A percentile compares a stretch with the other conserved stretches of the same genome.
These are phyloP conservation scores for Bungarus multicinctus DNA, from an alignment of 2,113 vertebrate genomes.

Conservation along the genomic window DNA sequence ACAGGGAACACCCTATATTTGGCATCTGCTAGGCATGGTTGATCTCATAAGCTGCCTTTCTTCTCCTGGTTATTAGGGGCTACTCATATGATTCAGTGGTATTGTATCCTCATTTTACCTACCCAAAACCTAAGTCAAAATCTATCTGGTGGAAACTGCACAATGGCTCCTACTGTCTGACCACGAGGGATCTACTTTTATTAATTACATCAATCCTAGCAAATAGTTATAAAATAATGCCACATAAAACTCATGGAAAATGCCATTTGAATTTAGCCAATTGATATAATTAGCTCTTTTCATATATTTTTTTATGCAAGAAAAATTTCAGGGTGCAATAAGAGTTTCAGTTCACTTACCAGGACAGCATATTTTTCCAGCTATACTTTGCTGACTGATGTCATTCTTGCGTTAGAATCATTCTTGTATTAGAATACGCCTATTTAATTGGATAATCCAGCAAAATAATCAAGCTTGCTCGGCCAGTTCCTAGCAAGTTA, in stretches of 20 bases:
- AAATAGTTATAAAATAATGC: constrained; percentile 33
- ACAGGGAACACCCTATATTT: constrained; percentile 20
- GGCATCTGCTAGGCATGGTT: constrained; percentile 56
- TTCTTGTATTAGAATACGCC: background rate
- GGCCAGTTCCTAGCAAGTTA: background rate
- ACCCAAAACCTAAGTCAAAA: constrained; percentile 18
- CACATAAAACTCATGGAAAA: constrained; percentile 34
- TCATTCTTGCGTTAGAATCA: background rate
- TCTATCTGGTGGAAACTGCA: constrained; percentile 39
- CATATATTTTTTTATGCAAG: background rate
- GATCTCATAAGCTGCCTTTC: constrained; percentile 60
- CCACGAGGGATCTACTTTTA: constrained; percentile 51
- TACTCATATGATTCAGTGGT: constrained; percentile 43
- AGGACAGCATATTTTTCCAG: background rate
- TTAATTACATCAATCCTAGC: constrained; percentile 35
- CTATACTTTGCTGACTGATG: background rate
- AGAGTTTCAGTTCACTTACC: background rate
- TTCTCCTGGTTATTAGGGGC: constrained; percentile 52
- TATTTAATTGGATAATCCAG: background rate
- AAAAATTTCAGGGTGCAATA: background rate
- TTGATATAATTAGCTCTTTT: background rate
- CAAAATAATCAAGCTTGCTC: background rate
- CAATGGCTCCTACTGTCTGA: constrained; percentile 19
- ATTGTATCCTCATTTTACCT: constrained; percentile 49
- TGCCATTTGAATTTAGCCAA: background rate